Percentiles rank a stretch among this genome's conserved stretches.
Conservation (phyloP, 2,888 invertebrate genomes). For the Mantis religiosa region DNA sequence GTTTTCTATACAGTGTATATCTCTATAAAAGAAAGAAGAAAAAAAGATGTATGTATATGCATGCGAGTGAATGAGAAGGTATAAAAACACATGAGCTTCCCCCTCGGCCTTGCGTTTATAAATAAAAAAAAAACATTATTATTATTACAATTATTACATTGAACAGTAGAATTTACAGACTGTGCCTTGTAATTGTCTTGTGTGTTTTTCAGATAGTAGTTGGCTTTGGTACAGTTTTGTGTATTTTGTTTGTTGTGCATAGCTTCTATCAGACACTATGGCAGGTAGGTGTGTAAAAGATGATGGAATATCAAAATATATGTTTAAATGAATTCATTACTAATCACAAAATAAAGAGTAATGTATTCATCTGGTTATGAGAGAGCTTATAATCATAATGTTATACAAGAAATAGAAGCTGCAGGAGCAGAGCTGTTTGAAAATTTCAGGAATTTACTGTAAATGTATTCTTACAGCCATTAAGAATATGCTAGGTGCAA, state of each 20-base stretch:
- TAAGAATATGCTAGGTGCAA: too few species aligned
- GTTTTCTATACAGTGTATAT: not conserved
- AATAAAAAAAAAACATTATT: conserved; percentile 7
- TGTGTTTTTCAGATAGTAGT: not conserved
- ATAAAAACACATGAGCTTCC: conserved; percentile 24
- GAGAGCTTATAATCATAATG: not conserved
- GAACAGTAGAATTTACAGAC: conserved; percentile 27
- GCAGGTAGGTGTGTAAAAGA: not conserved
- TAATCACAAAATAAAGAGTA: not conserved
- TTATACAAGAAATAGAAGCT: not conserved
- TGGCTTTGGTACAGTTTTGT: not conserved
- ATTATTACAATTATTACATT: conserved; percentile 14
- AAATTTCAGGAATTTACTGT: not conserved
- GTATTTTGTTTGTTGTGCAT: not conserved
- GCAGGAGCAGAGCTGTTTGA: not conserved
- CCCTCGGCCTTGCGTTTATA: conserved; percentile 28
- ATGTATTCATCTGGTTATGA: not conserved
- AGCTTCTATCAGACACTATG: not conserved
- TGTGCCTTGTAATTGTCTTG: conserved; percentile 32
- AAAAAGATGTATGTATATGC: not conserved
- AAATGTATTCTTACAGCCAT: not conserved
- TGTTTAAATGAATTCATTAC: not conserved
- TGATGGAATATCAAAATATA: not conserved
- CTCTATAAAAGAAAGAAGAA: not conserved
- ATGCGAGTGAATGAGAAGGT: not conserved